Base-by-base conservation (phyloP, 2,888 invertebrate genomes). In the Acleris literana region DNA sequence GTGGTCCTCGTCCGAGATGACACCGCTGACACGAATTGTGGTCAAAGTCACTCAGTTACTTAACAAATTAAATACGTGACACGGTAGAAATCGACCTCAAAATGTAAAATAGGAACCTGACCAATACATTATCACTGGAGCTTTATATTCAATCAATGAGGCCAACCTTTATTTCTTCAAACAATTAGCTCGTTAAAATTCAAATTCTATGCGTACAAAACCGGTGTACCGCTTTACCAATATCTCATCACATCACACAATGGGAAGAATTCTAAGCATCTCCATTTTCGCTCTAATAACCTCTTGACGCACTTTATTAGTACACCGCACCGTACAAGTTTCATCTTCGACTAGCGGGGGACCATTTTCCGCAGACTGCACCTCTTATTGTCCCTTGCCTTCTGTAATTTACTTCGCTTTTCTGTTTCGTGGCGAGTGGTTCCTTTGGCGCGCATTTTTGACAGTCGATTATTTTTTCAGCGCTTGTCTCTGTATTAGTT, bases 341-440 rank as follows among this genome's bases (percentile, higher is more conserved):
- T 53, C 63, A 67, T 62, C 63, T 69, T 57, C 64, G 76, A 71
- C 68, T 68, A 71, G 79, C 87, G 88, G 92, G 91, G 92, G 91
- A 86, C 86, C 80, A 82, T 88, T 88, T 88, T 88, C 90, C 88
- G 85, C 83, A 87, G 85, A 77, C 82, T 87, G 88, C 90, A 87
- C 84, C 84, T 86, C 81, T 79, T 81, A 83, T 78, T 83, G 89
- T 87, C 83, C 85, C 83, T 78, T 80, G 70, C 73, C 80, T 81
- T 78, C 80, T 73, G 81, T 76, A 78, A 84, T 80, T 87, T 91
- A 92, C 88, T 92, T 83, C 73, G 79, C 76, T 80, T 80, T 82
- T 79, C 79, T 84, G 78, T 82, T 81, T 83, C 86, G 85, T 74
- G 76, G 84, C 76, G 92, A 85, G 81, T 83, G 85, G 85, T 67